These are phyloP conservation scores for Rhyacichthys aspro DNA, from an alignment of 2,797 vertebrate species.

Conservation along the genomic window DNA sequence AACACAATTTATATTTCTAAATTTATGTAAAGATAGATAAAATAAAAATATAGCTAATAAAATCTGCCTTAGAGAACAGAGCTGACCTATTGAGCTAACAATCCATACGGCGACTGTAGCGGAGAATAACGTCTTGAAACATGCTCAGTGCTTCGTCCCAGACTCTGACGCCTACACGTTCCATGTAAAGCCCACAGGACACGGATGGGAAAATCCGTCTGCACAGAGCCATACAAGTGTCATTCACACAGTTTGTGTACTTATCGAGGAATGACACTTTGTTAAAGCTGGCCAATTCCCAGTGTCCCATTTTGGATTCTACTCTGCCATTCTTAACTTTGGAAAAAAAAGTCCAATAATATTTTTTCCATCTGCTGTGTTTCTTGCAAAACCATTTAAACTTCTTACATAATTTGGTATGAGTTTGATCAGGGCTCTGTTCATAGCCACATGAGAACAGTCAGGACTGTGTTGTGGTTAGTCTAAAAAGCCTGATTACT, in stretches of 20 bases:
- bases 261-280: conserved; percentile 12
- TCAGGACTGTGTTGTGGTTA: conserved; percentile 39
- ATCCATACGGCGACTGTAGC: too few species aligned
- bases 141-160: not conserved
- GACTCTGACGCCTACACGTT: conserved; percentile 1
- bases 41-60: too few species aligned
- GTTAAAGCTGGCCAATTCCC: conserved; percentile 6
- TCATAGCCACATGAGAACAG: too few species aligned
- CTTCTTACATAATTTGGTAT: not conserved
- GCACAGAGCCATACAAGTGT: conserved; percentile 8
- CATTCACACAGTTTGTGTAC: conserved; percentile 32
- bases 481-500: conserved; percentile 57
- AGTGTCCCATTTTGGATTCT: not conserved
- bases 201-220: conserved; percentile 8
- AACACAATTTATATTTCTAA: too few species aligned
- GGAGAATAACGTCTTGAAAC: not conserved
- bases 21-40: too few species aligned
- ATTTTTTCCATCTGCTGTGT: conserved; percentile 3
- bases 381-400: conserved; percentile 20
- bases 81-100: too few species aligned
- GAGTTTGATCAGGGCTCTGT: too few species aligned
- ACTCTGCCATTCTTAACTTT: too few species aligned
- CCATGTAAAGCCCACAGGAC: not conserved
- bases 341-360: too few species aligned
- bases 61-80: too few species aligned